These are phyloP conservation scores for Chorisops tibialis DNA, from an alignment of 2,888 invertebrate genomes.

Conservation along the genomic window DNA sequence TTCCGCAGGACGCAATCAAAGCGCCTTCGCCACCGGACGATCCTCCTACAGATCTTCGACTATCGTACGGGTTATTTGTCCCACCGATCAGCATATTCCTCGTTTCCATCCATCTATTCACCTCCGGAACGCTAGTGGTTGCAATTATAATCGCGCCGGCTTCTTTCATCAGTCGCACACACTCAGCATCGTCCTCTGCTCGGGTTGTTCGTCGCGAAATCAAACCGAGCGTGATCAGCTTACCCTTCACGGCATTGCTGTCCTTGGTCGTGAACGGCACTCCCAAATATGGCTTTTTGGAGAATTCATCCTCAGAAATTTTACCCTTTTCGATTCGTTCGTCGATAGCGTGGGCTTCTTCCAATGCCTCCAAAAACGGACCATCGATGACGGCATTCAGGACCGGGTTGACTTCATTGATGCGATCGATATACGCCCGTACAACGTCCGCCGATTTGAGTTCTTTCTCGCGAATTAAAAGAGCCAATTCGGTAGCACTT, in stretches of 20 bases:
- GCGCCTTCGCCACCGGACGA: constrained; percentile 88
- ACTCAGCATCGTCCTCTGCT: constrained; percentile 73
- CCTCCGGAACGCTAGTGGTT: constrained; percentile 89
- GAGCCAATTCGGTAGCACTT: constrained; percentile 66
- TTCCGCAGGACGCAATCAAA: constrained; percentile 72
- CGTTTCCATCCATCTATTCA: constrained; percentile 88
- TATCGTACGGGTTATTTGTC: constrained; percentile 89
- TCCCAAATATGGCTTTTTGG: constrained; percentile 75
- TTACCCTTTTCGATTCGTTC: constrained; percentile 59
- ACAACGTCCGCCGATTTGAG: constrained; percentile 69
- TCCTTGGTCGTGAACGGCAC: constrained; percentile 93
- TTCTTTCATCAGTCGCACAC: constrained; percentile 65
- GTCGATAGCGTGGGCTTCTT: constrained; percentile 75
- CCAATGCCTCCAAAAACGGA: constrained; percentile 71
- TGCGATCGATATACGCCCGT: constrained; percentile 70
- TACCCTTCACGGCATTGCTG: constrained; percentile 73
- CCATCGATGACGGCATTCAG: constrained; percentile 83
- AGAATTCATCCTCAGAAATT: constrained; percentile 61
- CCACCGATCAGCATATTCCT: constrained; percentile 84
- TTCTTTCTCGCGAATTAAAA: constrained; percentile 62
- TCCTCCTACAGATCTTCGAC: constrained; percentile 81
- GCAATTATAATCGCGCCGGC: constrained; percentile 86
- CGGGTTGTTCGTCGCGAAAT: constrained; percentile 59
- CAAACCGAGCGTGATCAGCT: constrained; percentile 68
- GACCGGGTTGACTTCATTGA: constrained; percentile 65